These are phyloP conservation scores for Tyrannus savana DNA, from an alignment of 2,113 vertebrate species.

Conservation along the genomic window DNA sequence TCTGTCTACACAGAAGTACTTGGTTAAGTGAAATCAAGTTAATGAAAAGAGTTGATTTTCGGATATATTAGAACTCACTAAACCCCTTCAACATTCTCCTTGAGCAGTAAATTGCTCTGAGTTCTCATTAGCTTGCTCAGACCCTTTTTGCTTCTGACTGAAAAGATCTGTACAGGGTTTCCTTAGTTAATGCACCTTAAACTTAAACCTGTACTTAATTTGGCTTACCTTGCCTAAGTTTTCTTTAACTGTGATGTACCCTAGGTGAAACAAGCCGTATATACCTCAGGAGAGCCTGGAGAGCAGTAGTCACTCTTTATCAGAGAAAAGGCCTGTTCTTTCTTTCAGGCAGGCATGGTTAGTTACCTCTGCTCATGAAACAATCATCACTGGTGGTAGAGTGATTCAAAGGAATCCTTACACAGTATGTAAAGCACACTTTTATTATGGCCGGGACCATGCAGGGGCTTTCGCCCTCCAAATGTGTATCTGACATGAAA, in stretches of 20 bases:
- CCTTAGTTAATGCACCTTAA: neutral
- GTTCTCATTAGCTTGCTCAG: slow-evolving; percentile 33
- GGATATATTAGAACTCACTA: neutral
- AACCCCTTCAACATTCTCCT: neutral
- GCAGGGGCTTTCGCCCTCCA: neutral
- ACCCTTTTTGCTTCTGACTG: neutral
- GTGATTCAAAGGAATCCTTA: neutral
- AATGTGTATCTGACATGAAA: neutral
- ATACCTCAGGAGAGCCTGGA: neutral
- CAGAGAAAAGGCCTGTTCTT: neutral
- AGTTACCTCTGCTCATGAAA: neutral
- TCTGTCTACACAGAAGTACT: neutral
- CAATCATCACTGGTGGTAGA: neutral
- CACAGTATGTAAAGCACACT: neutral
- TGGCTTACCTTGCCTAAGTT: neutral
- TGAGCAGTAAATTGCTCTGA: slow-evolving; percentile 8
- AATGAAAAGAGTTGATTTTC: slow-evolving; percentile 9
- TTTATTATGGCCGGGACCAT: neutral
- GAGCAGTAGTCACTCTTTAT: neutral
- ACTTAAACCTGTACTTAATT: slow-evolving; percentile 21
- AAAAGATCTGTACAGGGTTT: neutral
- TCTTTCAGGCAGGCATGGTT: neutral
- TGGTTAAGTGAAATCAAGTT: neutral
- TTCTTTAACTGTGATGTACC: neutral
- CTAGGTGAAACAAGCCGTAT: neutral